Evolutionary conservation across 2,888 invertebrate genomes (phyloP).

Genomic region (Coleophora flavipennella): DNA sequence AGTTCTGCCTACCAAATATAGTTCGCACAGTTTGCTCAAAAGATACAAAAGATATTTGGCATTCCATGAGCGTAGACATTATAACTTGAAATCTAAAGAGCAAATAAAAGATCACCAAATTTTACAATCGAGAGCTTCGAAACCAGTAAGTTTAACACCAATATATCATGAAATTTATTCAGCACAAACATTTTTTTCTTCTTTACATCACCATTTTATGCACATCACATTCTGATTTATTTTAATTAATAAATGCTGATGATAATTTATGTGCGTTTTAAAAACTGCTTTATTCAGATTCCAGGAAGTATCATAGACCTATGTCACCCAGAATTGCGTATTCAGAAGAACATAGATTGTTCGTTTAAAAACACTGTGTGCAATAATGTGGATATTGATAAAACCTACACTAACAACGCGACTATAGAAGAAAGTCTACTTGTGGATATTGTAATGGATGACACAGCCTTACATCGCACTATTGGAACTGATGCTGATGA

Average conservation of each 20-base stretch:
- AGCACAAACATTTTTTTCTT: too few relatives aligned
- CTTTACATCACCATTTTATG: too few relatives aligned
- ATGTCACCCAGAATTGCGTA: conserved; percentile 27
- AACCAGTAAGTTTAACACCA: conserved; percentile 31
- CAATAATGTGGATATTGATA: conserved; percentile 3
- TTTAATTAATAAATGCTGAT: too few relatives aligned
- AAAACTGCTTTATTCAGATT: too few relatives aligned
- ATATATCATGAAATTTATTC: too few relatives aligned
- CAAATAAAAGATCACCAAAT: conserved; percentile 19
- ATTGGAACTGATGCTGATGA: conserved; percentile 37
- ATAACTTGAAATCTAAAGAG: conserved; percentile 17
- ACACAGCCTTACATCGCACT: conserved; percentile 33
- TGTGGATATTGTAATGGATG: conserved; percentile 42
- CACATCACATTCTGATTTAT: too few relatives aligned
- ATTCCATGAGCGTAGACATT: conserved; percentile 18
- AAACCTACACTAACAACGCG: conserved; percentile 18
- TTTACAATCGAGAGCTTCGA: conserved; percentile 24
- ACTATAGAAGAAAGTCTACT: conserved; percentile 35
- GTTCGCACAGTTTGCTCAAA: conserved; percentile 20
- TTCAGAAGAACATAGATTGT: conserved; percentile 11
- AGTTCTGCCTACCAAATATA: conserved; percentile 14
- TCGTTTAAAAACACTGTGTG: conserved; percentile 7
- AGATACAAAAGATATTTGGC: conserved; percentile 22
- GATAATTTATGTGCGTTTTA: too few relatives aligned
- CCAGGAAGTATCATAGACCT: conserved; percentile 40